Base-by-base conservation (phyloP, 2,888 invertebrate species). In the Tetanocera ferruginea region DNA sequence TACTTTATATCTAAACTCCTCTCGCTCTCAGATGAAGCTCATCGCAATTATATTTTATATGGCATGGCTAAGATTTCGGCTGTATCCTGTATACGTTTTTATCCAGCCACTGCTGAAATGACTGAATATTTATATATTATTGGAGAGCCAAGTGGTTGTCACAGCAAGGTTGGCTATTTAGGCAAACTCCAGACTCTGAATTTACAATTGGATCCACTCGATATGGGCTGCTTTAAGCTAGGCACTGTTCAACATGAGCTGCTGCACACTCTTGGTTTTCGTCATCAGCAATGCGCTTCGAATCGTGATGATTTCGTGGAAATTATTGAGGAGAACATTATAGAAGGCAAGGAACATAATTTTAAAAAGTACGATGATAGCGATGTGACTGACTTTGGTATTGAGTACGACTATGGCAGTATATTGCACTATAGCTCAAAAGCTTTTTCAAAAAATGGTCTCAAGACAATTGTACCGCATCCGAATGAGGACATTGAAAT, bases 391-490 rank as follows among this genome's bases (percentile, higher is more conserved):
- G 92, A 92, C 57, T 95, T 91, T 85, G 94, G 93, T 4, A 91
- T 94, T 43, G 87, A 90, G 0, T 95, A 95, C 85, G 95, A 95
- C 86, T 95, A 94, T 86, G 91, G 92, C 80, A 95, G 95, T 82
- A 93, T 95, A 3, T 93, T 95, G 93, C 95, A 95, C 85, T 95
- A 95, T 86, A 93, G 94, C 0, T 91, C 92, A 34, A 91, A 90
- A 19, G 94, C 95, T 0, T 95, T 95, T 88, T 93, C 94, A 0
- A 91, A 86, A 72, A 95, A 95, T 87, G 92, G 92, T 0, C 86
- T 91, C 83, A 91, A 92, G n/a, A 95, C 95, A 0, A 94, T 95
- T 71, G 90, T 93, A 23, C 91, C 95, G 0, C 52, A 80, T 2
- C 75, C 80, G n/a, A 78, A 80, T 1, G 81, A 80, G 49, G 82